Base-by-base conservation (phyloP, 2,797 vertebrate species). In the Siniperca undulata region DNA sequence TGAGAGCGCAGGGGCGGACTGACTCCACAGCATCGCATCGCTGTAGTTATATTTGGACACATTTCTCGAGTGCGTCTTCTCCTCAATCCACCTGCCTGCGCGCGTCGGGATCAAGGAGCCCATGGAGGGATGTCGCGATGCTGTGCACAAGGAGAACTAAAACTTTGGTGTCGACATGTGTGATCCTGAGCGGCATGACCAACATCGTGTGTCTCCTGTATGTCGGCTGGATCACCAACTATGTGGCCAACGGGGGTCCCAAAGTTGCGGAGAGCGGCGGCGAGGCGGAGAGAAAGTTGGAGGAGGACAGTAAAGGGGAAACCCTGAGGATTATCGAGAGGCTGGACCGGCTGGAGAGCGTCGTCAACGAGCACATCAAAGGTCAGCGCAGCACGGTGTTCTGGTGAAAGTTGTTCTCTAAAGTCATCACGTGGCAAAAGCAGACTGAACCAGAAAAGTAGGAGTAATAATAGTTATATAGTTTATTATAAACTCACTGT, bases 111-210 rank as follows among this genome's bases (percentile, higher is more conserved):
- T n/a, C n/a, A 7, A 44, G 77, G 52, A 84, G 81, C 83, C 71
- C 83, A 64, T 81, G 97, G 97, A 97, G 97, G 95, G 95, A 96
- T 94, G 94, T 95, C 94, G 97, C 96, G 86, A 99, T 99, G 98
- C 96, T 97, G 94, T 99, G 97, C 96, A 95, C 97, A 93, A 96
- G 98, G 95, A 99, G 98, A 96, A 98, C 97, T 94, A 99, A 99
- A 97, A 98, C 98, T 97, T 98, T 99, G 94, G 97, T 99, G 95
- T 99, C 97, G 91, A 98, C 97, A 80, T 99, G 98, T 89, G 98
- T 99, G 91, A 98, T 99, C 94, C 93, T 99, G 93, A 99, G 98
- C 90, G 98, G 98, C 78, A 97, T 99, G 97, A 99, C 97, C 95
- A 99, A 99, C 94, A 97, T 99, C 91, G 95, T 98, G 81, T 99